Conservation (phyloP, 30 jellyfish, hydroid and myxozoan species). For the Aurelia aurita complex sp. Pacific region DNA sequence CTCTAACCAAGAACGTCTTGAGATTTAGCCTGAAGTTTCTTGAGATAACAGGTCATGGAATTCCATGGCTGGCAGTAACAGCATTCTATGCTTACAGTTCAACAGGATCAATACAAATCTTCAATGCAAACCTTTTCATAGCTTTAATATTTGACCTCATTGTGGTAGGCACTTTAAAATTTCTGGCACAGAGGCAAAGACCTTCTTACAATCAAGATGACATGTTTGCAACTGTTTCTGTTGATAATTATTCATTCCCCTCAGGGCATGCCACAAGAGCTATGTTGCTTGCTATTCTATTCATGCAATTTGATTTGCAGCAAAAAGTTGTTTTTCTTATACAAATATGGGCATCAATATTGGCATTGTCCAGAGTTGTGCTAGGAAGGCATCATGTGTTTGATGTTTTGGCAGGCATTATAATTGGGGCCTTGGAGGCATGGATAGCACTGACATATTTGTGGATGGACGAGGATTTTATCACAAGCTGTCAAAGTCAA, state of each 20-base stretch:
- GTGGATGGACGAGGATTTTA: conserved; percentile 25
- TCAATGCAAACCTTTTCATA: conserved; percentile 30
- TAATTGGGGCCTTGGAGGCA: conserved; percentile 76
- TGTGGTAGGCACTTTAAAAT: conserved; percentile 65
- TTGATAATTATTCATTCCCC: conserved; percentile 88
- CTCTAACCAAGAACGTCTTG: neutral
- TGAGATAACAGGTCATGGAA: conserved; percentile 94
- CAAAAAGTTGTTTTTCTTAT: neutral
- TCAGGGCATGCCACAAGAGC: conserved; percentile 98
- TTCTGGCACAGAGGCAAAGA: conserved; percentile 66
- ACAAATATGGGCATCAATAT: conserved; percentile 67
- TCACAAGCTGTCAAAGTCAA: neutral
- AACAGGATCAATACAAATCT: conserved; percentile 23
- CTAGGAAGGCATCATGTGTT: conserved; percentile 88
- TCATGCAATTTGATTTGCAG: neutral
- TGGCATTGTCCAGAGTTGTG: conserved; percentile 80
- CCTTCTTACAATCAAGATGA: conserved; percentile 84
- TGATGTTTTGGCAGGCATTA: conserved; percentile 87
- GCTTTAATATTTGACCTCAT: conserved; percentile 77
- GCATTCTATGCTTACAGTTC: conserved; percentile 14
- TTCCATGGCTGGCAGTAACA: conserved; percentile 78
- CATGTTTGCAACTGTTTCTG: conserved; percentile 69
- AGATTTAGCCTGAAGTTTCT: conserved; percentile 37
- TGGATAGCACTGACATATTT: conserved; percentile 6
- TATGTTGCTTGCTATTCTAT: conserved; percentile 51